Conservation (phyloP, 53 echinoderm and acorn worm genomes). For the Paracentrotus lividus region DNA sequence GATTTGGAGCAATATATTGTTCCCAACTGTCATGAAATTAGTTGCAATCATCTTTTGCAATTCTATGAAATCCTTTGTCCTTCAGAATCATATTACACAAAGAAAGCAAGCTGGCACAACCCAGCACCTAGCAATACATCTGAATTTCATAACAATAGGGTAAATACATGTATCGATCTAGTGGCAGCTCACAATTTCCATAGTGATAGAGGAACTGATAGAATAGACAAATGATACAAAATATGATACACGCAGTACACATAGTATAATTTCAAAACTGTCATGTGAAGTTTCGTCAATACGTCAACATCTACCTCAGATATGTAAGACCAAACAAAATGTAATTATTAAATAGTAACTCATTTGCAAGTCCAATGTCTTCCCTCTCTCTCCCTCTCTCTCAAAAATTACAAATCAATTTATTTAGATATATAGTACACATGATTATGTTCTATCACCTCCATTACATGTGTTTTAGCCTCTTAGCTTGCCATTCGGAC, state of each 20-base stretch:
- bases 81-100: not conserved
- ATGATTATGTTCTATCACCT: too few relatives aligned
- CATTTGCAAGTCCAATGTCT: not conserved
- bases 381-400: not conserved
- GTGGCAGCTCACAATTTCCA: not conserved
- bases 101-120: conserved; percentile 12
- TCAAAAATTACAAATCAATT: too few relatives aligned
- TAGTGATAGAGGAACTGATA: not conserved
- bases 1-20: too few relatives aligned
- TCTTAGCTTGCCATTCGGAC: too few relatives aligned
- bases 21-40: too few relatives aligned
- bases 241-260: too few relatives aligned
- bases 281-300: not conserved
- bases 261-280: too few relatives aligned
- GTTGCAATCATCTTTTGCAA: conserved; percentile 13
- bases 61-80: not conserved
- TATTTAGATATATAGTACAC: too few relatives aligned
- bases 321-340: not conserved
- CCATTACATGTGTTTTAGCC: too few relatives aligned
- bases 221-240: not conserved
- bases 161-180: not conserved
- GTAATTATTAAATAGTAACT: not conserved
- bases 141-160: conserved; percentile 30
- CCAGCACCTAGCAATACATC: not conserved
- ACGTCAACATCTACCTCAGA: conserved; percentile 14